Evolutionary conservation across 2,113 vertebrate species (phyloP).

Genomic region (Mesocricetus auratus): DNA sequence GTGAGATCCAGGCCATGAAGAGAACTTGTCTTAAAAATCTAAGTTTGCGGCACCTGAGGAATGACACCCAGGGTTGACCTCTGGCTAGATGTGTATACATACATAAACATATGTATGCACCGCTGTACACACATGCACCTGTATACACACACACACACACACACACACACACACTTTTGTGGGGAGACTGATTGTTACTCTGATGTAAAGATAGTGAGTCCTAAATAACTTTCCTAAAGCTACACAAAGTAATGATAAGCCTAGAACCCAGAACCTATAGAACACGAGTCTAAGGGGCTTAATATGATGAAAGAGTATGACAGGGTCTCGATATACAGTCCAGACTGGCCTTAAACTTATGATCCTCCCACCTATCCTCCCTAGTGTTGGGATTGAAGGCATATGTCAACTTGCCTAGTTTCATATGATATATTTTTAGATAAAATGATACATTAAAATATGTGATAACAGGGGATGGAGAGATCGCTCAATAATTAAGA

Average conservation of each 20-base stretch:
- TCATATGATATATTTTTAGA: not conserved
- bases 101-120: not conserved
- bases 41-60: not conserved
- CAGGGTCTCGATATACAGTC: not conserved
- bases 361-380: not conserved
- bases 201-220: not conserved
- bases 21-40: not conserved
- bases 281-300: no score
- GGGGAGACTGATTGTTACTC: not conserved
- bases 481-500: not conserved
- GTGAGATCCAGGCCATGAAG: not conserved
- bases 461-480: not conserved
- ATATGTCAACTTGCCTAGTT: not conserved
- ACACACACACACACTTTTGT: not conserved
- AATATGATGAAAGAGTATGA: no score
- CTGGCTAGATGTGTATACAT: not conserved
- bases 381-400: not conserved
- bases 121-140: not conserved
- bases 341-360: not conserved
- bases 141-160: not conserved
- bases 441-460: constrained; percentile 12
- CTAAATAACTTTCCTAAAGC: not conserved
- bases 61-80: not conserved
- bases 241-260: not conserved
- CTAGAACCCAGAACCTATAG: not conserved